Evolutionary conservation across 1,140 invertebrate genomes (phyloP), one percentile per base, ranked within the genome.

Genomic region (Diabrotica virgifera): DNA sequence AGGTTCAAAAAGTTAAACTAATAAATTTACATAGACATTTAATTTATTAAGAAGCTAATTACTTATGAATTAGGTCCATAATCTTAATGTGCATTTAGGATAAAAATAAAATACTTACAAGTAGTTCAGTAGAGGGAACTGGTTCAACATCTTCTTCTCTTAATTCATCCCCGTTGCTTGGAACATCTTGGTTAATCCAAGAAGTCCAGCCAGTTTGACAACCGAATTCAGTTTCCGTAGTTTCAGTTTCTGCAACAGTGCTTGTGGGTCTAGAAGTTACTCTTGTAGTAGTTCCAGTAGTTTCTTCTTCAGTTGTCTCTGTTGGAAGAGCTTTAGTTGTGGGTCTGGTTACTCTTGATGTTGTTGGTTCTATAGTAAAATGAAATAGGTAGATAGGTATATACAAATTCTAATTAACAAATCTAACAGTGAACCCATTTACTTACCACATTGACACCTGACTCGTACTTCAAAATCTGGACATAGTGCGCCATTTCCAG

Each of bases 401-500:
- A 24, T 24, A 4, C 1, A 24, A 24, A 24, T 24, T 24, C 24
- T 24, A 24, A 24, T 24, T 24, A 24, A 24, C 24, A 24, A 24
- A 24, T 24, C 1, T 24, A 24, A 24, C 1, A 24, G 24, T 1
- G 24, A 24, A 4, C 1, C 4, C 4, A 24, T 24, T 24, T 24
- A 46, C 46, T 62, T 74, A 74, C 82, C 81, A 73, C 89, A 90
- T 65, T 85, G 78, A 74, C 90, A 93, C 36, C 85, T 80, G 36
- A 90, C 85, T 36, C 88, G 81, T n/a, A 92, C 85, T 76, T 93
- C 89, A 76, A 90, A 92, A 75, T 92, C 89, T 36, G 81, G 77
- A 74, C 87, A 89, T 11, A 80, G 78, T 40, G 77, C 71, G 24
- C 74, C 68, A 9, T 73, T 63, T 36, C 81, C 78, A 4, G 73